Percentiles rank a stretch among this genome's conserved stretches.
phyloP scores from a whole-genome alignment of 2,888 invertebrate genomes.

The Aquatica leii region DNA sequence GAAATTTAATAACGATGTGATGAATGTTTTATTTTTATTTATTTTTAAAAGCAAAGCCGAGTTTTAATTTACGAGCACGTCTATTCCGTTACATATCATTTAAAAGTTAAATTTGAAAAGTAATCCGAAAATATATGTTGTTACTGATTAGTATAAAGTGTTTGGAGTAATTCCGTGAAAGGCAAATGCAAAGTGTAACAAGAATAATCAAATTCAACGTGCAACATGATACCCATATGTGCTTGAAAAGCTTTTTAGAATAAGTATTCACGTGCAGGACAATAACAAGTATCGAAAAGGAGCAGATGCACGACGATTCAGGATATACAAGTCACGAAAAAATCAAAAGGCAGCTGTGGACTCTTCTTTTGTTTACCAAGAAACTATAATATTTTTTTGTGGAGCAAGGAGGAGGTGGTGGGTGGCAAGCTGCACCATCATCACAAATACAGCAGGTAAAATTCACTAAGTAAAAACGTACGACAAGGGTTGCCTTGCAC shows the following conservation, averaged over 20 bases:
- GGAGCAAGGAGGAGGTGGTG: slow-evolving; percentile 47
- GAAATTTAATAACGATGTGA: too few species aligned
- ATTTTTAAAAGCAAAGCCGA: too few species aligned
- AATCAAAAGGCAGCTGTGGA: slow-evolving; percentile 39
- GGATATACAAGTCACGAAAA: slow-evolving; percentile 35
- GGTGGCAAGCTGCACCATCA: slow-evolving; percentile 50
- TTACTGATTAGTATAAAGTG: too few species aligned
- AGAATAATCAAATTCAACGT: background rate
- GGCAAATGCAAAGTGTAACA: background rate
- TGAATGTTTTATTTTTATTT: too few species aligned
- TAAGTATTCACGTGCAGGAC: slow-evolving; percentile 8
- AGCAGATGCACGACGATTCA: slow-evolving; percentile 35
- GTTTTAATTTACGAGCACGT: too few species aligned
- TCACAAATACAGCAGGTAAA: slow-evolving; percentile 45
- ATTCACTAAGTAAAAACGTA: slow-evolving; percentile 40
- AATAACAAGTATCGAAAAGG: slow-evolving; percentile 15
- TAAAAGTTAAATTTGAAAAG: too few species aligned
- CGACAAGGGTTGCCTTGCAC: slow-evolving; percentile 33
- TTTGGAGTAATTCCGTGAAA: too few species aligned
- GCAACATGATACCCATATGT: background rate
- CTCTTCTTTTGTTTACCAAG: slow-evolving; percentile 34
- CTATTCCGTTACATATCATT: too few species aligned
- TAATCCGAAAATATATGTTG: too few species aligned
- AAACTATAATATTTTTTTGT: slow-evolving; percentile 37
- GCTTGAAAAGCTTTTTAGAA: background rate